A percentile compares a stretch with the other conserved stretches of the same genome.
These are phyloP conservation scores for Garrulus glandarius DNA, from an alignment of 2,797 vertebrate genomes.

Conservation along the genomic window DNA sequence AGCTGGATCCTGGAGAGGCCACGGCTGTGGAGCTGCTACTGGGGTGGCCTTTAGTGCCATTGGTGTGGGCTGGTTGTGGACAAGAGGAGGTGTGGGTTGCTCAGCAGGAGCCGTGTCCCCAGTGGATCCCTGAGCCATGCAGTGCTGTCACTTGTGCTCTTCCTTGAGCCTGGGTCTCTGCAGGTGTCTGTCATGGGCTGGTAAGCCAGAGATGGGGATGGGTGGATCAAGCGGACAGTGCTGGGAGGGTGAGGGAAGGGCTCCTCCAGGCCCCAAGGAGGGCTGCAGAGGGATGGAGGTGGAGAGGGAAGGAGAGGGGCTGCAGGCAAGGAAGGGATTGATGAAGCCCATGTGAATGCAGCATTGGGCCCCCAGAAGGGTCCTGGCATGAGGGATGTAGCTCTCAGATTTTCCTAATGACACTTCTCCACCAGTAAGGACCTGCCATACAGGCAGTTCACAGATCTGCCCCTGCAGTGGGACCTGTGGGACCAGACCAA, in stretches of 20 bases:
- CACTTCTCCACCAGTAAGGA: neutral
- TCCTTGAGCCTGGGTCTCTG: neutral
- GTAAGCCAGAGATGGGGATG: neutral
- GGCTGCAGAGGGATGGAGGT: neutral
- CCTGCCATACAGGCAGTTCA: neutral
- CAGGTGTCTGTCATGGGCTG: accelerated
- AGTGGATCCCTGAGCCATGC: neutral
- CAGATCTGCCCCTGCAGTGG: neutral
- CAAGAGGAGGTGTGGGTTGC: neutral
- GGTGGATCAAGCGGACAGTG: accelerated
- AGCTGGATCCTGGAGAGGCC: accelerated
- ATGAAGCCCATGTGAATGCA: neutral
- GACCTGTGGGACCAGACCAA: neutral
- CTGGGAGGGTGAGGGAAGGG: neutral
- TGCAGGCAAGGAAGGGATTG: neutral
- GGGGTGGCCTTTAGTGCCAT: neutral
- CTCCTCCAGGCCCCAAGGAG: neutral
- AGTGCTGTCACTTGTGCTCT: neutral
- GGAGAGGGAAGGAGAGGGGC: neutral
- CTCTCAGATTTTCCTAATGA: neutral
- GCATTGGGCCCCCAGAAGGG: neutral
- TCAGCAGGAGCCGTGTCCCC: neutral
- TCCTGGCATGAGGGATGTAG: neutral
- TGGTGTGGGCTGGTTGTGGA: neutral
- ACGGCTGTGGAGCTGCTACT: accelerated